Evolutionary conservation across 2,888 invertebrate genomes (phyloP), one percentile per base, ranked within the genome.

Genomic region (Panopea generosa): DNA sequence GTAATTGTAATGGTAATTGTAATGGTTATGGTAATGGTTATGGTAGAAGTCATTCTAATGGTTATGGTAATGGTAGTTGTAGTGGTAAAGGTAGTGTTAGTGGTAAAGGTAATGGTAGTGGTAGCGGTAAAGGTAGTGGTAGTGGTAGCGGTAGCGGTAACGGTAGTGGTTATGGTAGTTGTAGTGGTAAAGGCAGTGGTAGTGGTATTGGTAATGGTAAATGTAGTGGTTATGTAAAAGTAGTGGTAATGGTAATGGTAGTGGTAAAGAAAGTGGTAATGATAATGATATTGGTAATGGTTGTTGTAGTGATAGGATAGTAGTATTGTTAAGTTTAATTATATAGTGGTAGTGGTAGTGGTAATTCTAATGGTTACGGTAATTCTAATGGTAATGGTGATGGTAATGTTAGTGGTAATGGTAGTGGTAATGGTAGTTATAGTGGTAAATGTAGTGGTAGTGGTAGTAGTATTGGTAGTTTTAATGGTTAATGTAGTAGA

Each of bases 391-490:
- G n/a, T 18, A 50, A 20, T 50, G 24, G 50, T 9, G 20, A 22
- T 50, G 24, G 50, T 20, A 50, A 9, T 50, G 24, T n/a, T 50
- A 20, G 50, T 50, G 24, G 50, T 20, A 50, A 22, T 50, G 24
- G 50, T 50, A 50, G 50, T 50, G 24, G 50, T 9, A 50, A 22
- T 20, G 24, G 50, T 50, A 50, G 20, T 20, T n/a, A 2, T n/a
- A 59, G 57, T 57, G 27, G 57, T 29, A 57, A 33, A 29, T 7
- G 38, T n/a, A 57, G 57, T 57, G n/a, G 38, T 29, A 57, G 18
- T 18, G 24, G 57, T 57, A 57, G 57, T 57, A 29, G 38, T 57
- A 57, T 7, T 57, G 27, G 57, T 38, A 57, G 57, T 38, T 7
- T 4, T 29, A 33, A 33, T 29, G 3, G 57, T 18, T 9, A 33